phyloP scores from a whole-genome alignment of 2,888 invertebrate species.

The Macropis europaea region DNA sequence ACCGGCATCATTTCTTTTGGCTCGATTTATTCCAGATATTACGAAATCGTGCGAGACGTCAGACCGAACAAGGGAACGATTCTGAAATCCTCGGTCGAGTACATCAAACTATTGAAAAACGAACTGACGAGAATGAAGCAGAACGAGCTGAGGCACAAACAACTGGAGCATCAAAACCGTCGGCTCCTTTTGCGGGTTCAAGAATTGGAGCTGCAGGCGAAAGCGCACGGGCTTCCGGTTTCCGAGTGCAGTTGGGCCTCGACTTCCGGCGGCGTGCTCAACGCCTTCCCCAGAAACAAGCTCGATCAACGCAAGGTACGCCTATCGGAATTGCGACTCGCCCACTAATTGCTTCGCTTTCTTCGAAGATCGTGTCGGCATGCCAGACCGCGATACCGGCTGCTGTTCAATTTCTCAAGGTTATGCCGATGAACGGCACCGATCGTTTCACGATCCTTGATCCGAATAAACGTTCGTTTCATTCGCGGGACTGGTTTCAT shows the following conservation, averaged over 20 bases:
- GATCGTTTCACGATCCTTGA: conserved; percentile 62
- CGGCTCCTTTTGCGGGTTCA: conserved; percentile 90
- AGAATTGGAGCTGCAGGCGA: conserved; percentile 90
- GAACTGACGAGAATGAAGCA: conserved; percentile 88
- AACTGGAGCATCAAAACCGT: conserved; percentile 91
- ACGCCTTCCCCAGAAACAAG: conserved; percentile 70
- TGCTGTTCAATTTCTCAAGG: conserved; percentile 41
- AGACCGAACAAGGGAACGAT: conserved; percentile 97
- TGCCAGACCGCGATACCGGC: background rate
- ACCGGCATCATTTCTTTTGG: no score
- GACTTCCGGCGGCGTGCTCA: conserved; percentile 71
- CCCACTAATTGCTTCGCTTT: background rate
- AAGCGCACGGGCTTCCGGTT: conserved; percentile 87
- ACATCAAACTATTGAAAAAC: conserved; percentile 91
- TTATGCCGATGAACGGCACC: conserved; percentile 30
- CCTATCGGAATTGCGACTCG: background rate
- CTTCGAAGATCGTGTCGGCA: background rate
- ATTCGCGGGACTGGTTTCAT: conserved; percentile 57
- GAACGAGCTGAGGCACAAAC: conserved; percentile 88
- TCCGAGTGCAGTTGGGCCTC: conserved; percentile 83
- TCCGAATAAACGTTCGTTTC: conserved; percentile 60
- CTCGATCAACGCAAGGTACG: conserved; percentile 74
- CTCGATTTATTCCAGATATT: conserved; percentile 82
- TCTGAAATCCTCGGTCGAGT: conserved; percentile 98
- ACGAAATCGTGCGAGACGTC: conserved; percentile 93